Evolutionary conservation across 64 coral and sea anemone genomes (phyloP).

Genomic region (Porites lutea): DNA sequence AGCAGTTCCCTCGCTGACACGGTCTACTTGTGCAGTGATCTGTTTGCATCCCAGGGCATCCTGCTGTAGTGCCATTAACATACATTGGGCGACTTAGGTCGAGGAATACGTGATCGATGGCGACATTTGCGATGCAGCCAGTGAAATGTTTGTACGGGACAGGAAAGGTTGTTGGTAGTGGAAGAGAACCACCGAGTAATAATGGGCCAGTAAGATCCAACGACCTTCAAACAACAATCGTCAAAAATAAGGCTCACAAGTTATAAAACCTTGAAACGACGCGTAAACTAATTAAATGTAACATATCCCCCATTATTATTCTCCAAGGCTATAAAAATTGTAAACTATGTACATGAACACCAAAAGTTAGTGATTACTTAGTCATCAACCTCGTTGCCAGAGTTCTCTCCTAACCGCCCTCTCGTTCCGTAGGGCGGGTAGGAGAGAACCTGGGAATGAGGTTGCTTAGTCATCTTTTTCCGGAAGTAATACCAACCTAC

Average conservation of each 20-base stretch:
- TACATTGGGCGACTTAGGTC: slow-evolving; percentile 77
- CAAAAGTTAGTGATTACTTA: too few species aligned
- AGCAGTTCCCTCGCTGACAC: slow-evolving; percentile 78
- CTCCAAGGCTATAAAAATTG: too few species aligned
- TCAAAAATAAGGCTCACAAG: not conserved
- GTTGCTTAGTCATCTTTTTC: too few species aligned
- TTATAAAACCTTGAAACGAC: not conserved
- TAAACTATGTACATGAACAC: too few species aligned
- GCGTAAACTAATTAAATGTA: not conserved
- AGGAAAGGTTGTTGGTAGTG: slow-evolving; percentile 45
- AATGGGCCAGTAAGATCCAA: slow-evolving; percentile 90
- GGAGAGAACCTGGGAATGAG: too few species aligned
- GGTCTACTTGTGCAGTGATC: slow-evolving; percentile 69
- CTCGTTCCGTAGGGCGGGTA: too few species aligned
- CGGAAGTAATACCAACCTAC: too few species aligned
- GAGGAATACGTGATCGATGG: slow-evolving; percentile 79
- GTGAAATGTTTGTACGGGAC: slow-evolving; percentile 61
- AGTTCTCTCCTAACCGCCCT: too few species aligned
- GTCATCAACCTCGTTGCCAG: too few species aligned
- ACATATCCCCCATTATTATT: too few species aligned
- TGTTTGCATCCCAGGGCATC: slow-evolving; percentile 57
- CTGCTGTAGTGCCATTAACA: slow-evolving; percentile 55
- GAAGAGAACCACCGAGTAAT: slow-evolving; percentile 73
- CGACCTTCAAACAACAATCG: slow-evolving; percentile 57
- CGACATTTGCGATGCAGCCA: slow-evolving; percentile 88